Evolutionary conservation across 2,113 vertebrate genomes (phyloP).

Genomic region (Hippotragus niger): DNA sequence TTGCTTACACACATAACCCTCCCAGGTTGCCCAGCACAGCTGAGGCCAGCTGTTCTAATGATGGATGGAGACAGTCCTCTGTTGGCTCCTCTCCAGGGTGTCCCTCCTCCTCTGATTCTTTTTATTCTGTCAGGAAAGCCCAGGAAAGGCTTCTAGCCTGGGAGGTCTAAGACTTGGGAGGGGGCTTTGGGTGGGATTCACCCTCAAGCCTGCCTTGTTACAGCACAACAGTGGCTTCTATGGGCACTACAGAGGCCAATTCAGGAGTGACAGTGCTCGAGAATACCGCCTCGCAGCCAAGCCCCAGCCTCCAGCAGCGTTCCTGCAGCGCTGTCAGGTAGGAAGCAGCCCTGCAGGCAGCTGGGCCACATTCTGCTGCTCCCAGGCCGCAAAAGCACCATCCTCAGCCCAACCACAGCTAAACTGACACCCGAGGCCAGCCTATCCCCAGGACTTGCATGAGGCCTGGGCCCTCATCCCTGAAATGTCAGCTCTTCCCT

Average conservation of each 20-base stretch:
- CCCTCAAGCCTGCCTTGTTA: slow-evolving; percentile 55
- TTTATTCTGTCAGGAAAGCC: background rate
- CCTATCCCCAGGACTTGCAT: background rate
- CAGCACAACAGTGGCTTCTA: slow-evolving; percentile 83
- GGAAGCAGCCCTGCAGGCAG: accelerated
- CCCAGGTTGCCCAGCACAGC: background rate
- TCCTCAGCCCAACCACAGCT: background rate
- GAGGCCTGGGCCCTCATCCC: background rate
- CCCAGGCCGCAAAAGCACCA: background rate
- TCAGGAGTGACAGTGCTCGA: slow-evolving; percentile 73
- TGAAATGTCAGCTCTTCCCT: background rate
- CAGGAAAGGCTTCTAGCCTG: background rate
- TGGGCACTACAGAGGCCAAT: slow-evolving; percentile 81
- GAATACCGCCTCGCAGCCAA: slow-evolving; percentile 74
- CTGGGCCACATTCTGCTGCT: accelerated
- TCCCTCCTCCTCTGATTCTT: background rate
- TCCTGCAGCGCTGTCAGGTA: slow-evolving; percentile 69
- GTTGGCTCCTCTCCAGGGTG: background rate
- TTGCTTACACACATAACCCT: background rate
- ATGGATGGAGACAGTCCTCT: background rate
- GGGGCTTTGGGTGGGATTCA: background rate
- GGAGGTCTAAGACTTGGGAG: background rate
- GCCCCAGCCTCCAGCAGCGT: slow-evolving; percentile 76
- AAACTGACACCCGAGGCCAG: background rate
- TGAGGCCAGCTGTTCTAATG: background rate